Conservation (phyloP, 2,113 vertebrate species). For the Mirza zaza region DNA sequence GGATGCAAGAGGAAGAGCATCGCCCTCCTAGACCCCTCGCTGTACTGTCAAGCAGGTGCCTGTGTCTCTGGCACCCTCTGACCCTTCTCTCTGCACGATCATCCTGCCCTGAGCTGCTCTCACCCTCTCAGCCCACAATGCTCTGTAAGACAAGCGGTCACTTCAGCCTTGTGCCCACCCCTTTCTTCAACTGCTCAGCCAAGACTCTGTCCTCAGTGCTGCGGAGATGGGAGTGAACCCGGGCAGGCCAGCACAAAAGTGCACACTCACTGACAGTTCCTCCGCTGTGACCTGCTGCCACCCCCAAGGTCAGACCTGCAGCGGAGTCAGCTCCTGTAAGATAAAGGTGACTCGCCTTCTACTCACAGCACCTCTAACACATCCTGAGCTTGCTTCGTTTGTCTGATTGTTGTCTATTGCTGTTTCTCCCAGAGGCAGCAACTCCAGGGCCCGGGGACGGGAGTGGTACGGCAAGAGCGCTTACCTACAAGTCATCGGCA, state of each 20-base stretch:
- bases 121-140: background rate
- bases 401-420: rapidly evolving
- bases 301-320: background rate
- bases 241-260: background rate
- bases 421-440: background rate
- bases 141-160: background rate
- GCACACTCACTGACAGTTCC: background rate
- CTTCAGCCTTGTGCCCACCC: background rate
- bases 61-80: background rate
- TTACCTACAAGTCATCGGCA: no score
- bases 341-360: background rate
- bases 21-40: rapidly evolving
- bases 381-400: background rate
- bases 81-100: background rate
- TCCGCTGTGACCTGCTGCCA: background rate
- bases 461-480: background rate
- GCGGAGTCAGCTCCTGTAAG: no score
- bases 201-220: background rate
- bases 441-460: background rate
- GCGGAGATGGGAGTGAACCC: background rate
- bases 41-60: background rate
- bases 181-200: background rate
- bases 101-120: background rate
- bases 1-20: no score
- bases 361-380: background rate